Evolutionary conservation across 2,113 vertebrate species (phyloP).

Genomic region (Falco punctatus): DNA sequence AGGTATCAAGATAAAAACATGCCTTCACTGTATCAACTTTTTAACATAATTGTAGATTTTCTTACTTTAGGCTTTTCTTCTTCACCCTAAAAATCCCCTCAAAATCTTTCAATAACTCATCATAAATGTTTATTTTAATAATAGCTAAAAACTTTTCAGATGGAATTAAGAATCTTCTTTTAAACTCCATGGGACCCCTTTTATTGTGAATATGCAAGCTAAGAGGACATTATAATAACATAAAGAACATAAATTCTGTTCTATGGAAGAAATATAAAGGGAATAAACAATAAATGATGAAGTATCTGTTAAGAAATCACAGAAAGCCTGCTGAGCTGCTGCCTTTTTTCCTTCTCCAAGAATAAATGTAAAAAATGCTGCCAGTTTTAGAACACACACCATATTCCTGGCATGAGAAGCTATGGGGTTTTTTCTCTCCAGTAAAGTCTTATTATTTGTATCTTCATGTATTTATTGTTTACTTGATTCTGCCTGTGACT

Average conservation of each 20-base stretch:
- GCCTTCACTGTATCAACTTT: background rate
- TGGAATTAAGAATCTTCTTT: background rate
- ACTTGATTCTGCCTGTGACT: slow-evolving; percentile 34
- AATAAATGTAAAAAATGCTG: background rate
- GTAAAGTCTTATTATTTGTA: slow-evolving; percentile 39
- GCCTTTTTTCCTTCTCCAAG: background rate
- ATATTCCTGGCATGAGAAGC: background rate
- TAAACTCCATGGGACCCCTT: background rate
- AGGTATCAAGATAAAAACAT: background rate
- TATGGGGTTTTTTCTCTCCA: background rate
- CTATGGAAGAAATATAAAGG: background rate
- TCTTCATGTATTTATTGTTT: slow-evolving; percentile 56
- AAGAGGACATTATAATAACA: background rate
- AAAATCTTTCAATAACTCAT: background rate
- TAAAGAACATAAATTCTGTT: background rate
- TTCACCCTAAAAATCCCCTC: background rate
- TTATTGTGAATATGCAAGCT: background rate
- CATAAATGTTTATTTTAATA: background rate
- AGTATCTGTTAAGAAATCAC: background rate
- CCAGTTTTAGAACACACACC: background rate
- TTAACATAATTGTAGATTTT: background rate
- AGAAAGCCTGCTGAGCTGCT: background rate
- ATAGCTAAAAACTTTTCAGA: background rate
- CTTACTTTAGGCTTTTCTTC: background rate
- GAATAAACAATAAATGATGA: slow-evolving; percentile 30